Base-by-base conservation (phyloP, 1,140 invertebrate species). In the Drosophila busckii region DNA sequence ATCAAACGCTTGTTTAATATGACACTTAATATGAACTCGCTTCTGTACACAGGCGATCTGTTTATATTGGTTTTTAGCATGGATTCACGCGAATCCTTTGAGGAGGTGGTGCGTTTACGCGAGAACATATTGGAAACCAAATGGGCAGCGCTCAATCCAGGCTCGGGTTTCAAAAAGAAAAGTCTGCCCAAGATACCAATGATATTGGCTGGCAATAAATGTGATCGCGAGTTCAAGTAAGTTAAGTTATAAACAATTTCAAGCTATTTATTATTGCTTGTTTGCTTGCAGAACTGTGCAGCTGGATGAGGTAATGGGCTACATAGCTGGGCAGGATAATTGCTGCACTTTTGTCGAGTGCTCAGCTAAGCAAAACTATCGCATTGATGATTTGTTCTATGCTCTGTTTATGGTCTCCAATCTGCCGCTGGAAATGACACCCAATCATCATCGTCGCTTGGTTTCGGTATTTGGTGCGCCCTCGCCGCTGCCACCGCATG, bases 51-150 rank as follows among this genome's bases (percentile, higher is more conserved):
- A 96, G 94, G 94, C 66, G 94, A 96, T 86, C 87, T 95, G 6
- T 96, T 96, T 87, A 91, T 96, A 32, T 87, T 96, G 50, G 94
- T 96, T 4, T 96, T 95, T 86, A 92, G 93, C 69, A 93, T 96
- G 90, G 94, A 95, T 75, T 93, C 93, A 61, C 89, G 93, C n/a
- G 94, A 95, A 76, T 94, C 94, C 0, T 96, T 95, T 75, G 93
- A 95, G 62, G 94, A 95, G 87, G 94, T 94, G 5, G 92, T 94
- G 48, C 90, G 92, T 29, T 89, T 96, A 32, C 89, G 94, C 25
- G 94, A 96, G 65, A 93, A 95, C 85, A 95, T 96, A 68, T 84
- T 95, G 34, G 94, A 95, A 84, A 93, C 93, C 0, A 94, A 94
- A 84, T 89, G 92, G 55, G 92, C 90, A 53, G 93, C 92, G 0